A percentile compares a stretch with the other conserved stretches of the same genome.
These are phyloP conservation scores for Selene dorsalis DNA, from an alignment of 2,797 vertebrate species.

Conservation along the genomic window DNA sequence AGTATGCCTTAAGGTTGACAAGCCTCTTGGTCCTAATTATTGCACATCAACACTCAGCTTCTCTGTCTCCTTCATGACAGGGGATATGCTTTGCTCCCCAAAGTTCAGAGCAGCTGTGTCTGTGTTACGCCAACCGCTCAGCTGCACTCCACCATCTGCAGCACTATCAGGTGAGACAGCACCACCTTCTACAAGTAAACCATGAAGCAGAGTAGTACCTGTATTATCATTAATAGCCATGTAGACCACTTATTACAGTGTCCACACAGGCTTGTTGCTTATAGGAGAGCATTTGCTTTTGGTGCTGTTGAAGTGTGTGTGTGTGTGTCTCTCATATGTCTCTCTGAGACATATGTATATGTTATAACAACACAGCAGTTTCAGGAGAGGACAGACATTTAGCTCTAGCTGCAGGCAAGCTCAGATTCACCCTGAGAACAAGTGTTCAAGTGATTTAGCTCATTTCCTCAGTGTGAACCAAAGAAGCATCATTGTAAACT, in stretches of 20 bases:
- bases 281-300: too few species aligned
- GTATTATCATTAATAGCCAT: conserved; percentile 17
- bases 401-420: not conserved
- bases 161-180: conserved; percentile 85
- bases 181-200: conserved; percentile 14
- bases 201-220: not conserved
- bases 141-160: conserved; percentile 90
- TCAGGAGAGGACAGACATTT: not conserved
- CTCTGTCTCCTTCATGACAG: conserved; percentile 78
- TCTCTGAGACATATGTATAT: too few species aligned
- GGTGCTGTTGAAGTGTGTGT: too few species aligned
- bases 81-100: conserved; percentile 85
- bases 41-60: conserved; percentile 28
- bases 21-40: conserved; percentile 8
- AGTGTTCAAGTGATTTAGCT: not conserved
- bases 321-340: too few species aligned
- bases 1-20: not conserved
- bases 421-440: not conserved
- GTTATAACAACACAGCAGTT: too few species aligned
- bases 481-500: not conserved
- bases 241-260: conserved; percentile 2
- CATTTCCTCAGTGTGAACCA: not conserved
- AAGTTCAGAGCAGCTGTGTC: conserved; percentile 85
- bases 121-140: conserved; percentile 96
- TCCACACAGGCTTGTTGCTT: not conserved